Conservation (phyloP, 2,113 vertebrate genomes). For the Sinocyclocheilus anophthalmus region DNA sequence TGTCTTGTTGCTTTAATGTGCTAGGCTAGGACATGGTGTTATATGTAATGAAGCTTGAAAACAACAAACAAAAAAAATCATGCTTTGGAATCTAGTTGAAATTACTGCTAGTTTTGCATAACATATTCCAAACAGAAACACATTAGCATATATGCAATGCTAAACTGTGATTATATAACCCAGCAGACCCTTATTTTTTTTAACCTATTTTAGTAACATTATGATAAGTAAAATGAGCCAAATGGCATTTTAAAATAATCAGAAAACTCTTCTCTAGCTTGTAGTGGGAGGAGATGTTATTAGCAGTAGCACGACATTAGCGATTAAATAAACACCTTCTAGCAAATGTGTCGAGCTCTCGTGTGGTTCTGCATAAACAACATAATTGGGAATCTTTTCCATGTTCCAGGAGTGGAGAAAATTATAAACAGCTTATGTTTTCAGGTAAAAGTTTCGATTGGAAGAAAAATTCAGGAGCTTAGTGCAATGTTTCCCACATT, state of each 20-base stretch:
- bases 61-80: background rate
- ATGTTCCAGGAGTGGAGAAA: constrained; percentile 11
- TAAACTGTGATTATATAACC: background rate
- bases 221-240: background rate
- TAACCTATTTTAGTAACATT: background rate
- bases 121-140: background rate
- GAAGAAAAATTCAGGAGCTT: background rate
- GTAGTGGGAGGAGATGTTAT: background rate
- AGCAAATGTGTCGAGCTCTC: background rate
- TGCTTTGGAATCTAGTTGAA: background rate
- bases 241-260: background rate
- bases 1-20: background rate
- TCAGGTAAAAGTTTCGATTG: background rate
- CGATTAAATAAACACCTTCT: background rate
- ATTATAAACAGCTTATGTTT: background rate
- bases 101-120: background rate
- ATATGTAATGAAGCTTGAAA: background rate
- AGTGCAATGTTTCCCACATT: background rate
- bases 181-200: background rate
- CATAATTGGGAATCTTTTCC: background rate
- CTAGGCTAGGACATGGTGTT: background rate
- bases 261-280: background rate
- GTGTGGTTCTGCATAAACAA: background rate
- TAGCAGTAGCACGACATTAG: background rate
- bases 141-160: background rate